Percentiles rank a stretch among this genome's conserved stretches.
Evolutionary conservation across 2,797 vertebrate genomes (phyloP).

Genomic region (Pygocentrus nattereri): DNA sequence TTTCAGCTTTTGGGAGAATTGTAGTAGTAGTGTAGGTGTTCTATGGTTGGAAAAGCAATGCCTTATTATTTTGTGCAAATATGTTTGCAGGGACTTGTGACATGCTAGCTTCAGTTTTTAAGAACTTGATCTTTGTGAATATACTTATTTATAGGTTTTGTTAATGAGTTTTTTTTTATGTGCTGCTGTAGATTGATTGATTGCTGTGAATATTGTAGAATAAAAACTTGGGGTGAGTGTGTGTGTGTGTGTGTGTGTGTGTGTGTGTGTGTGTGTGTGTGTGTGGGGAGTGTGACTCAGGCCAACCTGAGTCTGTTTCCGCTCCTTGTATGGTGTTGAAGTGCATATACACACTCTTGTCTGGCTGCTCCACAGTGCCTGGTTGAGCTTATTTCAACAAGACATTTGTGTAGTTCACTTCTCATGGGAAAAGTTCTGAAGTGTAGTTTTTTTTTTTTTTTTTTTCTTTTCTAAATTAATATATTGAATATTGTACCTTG

Average conservation of each 20-base stretch:
- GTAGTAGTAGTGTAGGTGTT: not conserved
- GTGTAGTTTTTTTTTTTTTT: not conserved
- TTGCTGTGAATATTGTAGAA: constrained; percentile 35
- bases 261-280: constrained; percentile 3
- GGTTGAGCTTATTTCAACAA: constrained; percentile 47
- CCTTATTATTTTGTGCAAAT: constrained; percentile 25
- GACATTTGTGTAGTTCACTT: constrained; percentile 29
- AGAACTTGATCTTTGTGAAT: constrained; percentile 58
- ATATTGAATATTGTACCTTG: constrained; percentile 39
- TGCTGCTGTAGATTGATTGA: not conserved
- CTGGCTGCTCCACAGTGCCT: constrained; percentile 46
- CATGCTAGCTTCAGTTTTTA: constrained; percentile 60
- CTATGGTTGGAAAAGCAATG: not conserved
- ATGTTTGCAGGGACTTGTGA: constrained; percentile 51
- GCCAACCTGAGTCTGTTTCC: constrained; percentile 77
- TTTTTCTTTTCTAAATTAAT: constrained; percentile 43
- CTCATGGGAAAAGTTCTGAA: constrained; percentile 1
- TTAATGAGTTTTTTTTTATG: constrained; percentile 42
- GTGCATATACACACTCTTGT: constrained; percentile 41
- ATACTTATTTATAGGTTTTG: constrained; percentile 70
- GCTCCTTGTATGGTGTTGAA: constrained; percentile 80
- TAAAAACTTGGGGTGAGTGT: constrained; percentile 23
- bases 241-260: constrained; percentile 5
- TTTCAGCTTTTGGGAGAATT: constrained; percentile 13
- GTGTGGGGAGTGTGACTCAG: constrained; percentile 69